Base-by-base conservation (phyloP, 2,113 vertebrate species). In the Rhizomys pruinosus region DNA sequence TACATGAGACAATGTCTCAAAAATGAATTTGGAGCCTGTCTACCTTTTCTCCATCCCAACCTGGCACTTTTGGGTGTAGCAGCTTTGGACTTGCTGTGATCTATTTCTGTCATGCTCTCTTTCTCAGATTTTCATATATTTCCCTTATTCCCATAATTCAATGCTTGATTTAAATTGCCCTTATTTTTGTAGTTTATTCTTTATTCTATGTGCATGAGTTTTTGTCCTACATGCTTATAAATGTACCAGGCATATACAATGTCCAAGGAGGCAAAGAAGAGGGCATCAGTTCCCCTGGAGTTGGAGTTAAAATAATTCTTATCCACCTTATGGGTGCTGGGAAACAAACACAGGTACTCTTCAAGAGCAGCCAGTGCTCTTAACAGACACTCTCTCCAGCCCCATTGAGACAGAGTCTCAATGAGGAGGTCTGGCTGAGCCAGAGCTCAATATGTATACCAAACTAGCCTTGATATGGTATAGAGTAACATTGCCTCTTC, bases 21-120 rank as follows among this genome's bases (percentile, higher is more conserved):
- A 59, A 61, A 25, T 55, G 5, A 78, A 7, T 15, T 37, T 39
- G n/a, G 8, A 32, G 5, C 7, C 23, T n/a, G 4, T 16, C 16
- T 71, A 6, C 25, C 19, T 22, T 11, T 27, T 59, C 37, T 44
- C 1, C 19, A 34, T 22, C 9, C 16, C 4, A 7, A 25, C 32
- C 32, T 37, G 0, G 1, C 3, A 25, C 4, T 42, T 89, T 78
- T 2, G 2, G 22, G 19, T 0, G 1, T 20, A 0, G 8, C 17
- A 57, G 22, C 4, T 37, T 44, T 57, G 22, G 0, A 57, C 63
- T 39, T 59, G 1, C 20, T 76, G 17, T 37, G 17, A 13, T 8
- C 19, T 39, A 39, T 20, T 57, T 44, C 59, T 66, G 6, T 3
- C 69, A 52, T 47, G 1, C 0, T 20, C 13, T 17, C 47, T 52